phyloP scores from a whole-genome alignment of 1,140 invertebrate genomes.

The Aphis gossypii region DNA sequence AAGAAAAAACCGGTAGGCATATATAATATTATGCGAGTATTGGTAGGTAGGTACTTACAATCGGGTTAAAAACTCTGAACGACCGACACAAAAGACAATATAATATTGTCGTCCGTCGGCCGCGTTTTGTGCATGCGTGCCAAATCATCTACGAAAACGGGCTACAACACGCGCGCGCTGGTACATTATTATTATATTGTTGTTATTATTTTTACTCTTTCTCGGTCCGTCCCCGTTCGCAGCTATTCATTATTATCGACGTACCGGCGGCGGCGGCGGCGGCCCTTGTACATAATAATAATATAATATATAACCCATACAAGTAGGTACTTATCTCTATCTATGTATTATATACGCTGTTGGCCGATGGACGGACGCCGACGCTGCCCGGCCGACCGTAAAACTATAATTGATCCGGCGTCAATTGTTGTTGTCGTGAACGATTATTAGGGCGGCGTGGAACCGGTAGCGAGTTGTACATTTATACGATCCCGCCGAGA shows the following conservation, averaged over 20 bases:
- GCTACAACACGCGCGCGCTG: background rate
- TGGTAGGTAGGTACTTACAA: background rate
- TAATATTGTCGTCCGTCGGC: too few species aligned
- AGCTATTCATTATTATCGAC: background rate
- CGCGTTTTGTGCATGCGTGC: background rate
- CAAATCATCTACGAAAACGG: slow-evolving; percentile 32
- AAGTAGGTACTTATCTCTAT: too few species aligned
- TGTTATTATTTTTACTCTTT: background rate
- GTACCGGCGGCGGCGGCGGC: background rate
- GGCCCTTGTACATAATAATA: background rate
- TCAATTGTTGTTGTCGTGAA: slow-evolving; percentile 49
- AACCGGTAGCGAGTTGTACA: background rate
- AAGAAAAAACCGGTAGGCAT: background rate
- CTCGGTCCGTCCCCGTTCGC: background rate
- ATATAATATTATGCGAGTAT: background rate
- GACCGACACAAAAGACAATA: background rate
- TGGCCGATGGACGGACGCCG: background rate
- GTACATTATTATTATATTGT: background rate
- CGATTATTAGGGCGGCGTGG: slow-evolving; percentile 21
- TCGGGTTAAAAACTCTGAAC: background rate
- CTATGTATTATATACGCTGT: background rate
- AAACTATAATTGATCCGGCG: slow-evolving; percentile 50
- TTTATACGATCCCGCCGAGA: background rate
- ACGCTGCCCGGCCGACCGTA: background rate
- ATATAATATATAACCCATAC: background rate